These are phyloP conservation scores for Sminthurides bifidus DNA, from an alignment of 1,140 invertebrate genomes.

Conservation along the genomic window DNA sequence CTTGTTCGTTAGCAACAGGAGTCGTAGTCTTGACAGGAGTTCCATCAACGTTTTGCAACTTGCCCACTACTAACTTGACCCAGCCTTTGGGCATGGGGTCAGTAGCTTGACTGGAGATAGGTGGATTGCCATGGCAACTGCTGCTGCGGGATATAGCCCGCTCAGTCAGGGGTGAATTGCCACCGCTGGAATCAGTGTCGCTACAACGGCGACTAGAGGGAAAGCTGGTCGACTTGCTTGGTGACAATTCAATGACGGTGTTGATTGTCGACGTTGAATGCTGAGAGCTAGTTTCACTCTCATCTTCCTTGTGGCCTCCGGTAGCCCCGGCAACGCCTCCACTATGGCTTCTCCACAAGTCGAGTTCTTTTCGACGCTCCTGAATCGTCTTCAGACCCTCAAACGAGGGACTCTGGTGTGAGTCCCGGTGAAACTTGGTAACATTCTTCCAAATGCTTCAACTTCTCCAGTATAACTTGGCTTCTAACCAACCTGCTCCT, in stretches of 20 bases:
- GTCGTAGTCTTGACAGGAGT: too few species aligned
- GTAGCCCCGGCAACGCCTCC: constrained; percentile 6
- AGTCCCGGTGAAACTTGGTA: constrained; percentile 31
- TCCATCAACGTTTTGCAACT: constrained; percentile 37
- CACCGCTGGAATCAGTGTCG: constrained; percentile 26
- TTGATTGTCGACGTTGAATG: constrained; percentile 39
- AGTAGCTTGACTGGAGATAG: background rate
- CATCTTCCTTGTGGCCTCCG: constrained; percentile 34
- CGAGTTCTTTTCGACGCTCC: constrained; percentile 34
- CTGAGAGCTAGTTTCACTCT: constrained; percentile 40
- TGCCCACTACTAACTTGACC: constrained; percentile 43
- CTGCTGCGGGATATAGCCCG: constrained; percentile 22
- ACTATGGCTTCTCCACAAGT: constrained; percentile 32
- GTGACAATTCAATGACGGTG: constrained; percentile 37
- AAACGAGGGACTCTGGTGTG: constrained; percentile 24
- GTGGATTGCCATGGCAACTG: background rate
- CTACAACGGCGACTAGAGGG: constrained; percentile 24
- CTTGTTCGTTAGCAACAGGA: too few species aligned
- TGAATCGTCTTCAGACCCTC: constrained; percentile 32
- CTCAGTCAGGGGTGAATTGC: constrained; percentile 28
- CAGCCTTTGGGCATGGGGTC: constrained; percentile 38
- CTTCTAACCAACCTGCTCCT: constrained; percentile 24
- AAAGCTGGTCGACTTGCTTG: constrained; percentile 17
- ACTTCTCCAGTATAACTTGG: constrained; percentile 33
- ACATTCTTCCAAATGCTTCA: constrained; percentile 33